Conservation (phyloP, 2,888 invertebrate species). For the Podabrus alpinus region DNA sequence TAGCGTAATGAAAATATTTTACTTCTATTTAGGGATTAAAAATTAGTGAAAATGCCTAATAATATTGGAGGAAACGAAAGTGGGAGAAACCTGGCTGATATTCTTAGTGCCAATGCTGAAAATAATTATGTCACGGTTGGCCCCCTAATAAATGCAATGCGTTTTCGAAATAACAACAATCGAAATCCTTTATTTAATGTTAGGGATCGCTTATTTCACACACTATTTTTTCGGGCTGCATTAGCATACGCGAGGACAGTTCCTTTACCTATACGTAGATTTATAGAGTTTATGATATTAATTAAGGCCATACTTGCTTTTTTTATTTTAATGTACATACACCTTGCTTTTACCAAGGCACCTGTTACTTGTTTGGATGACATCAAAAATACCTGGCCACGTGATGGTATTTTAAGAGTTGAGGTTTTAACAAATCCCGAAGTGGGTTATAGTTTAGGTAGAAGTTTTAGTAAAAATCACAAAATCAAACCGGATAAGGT, state of each 20-base stretch:
- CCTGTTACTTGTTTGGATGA: slow-evolving; percentile 93
- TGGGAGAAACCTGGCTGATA: slow-evolving; percentile 36
- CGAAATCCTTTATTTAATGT: slow-evolving; percentile 83
- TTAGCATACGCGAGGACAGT: slow-evolving; percentile 90
- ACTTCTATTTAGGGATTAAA: neutral
- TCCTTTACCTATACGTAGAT: slow-evolving; percentile 78
- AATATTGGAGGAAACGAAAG: neutral
- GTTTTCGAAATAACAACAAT: slow-evolving; percentile 62
- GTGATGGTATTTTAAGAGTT: slow-evolving; percentile 91
- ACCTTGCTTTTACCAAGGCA: slow-evolving; percentile 88
- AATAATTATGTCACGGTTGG: slow-evolving; percentile 58
- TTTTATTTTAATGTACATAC: slow-evolving; percentile 92
- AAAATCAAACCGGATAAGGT: slow-evolving; percentile 70
- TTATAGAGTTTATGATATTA: slow-evolving; percentile 82
- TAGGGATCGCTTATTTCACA: slow-evolving; percentile 90
- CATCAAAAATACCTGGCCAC: slow-evolving; percentile 88
- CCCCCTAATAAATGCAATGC: slow-evolving; percentile 60
- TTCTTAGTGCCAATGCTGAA: slow-evolving; percentile 42
- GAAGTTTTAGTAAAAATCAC: slow-evolving; percentile 83
- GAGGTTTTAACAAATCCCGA: slow-evolving; percentile 78
- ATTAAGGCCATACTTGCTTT: slow-evolving; percentile 84
- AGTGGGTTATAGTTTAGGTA: slow-evolving; percentile 76
- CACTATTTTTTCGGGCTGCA: slow-evolving; percentile 90
- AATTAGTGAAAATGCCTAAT: neutral
- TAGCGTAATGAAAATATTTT: neutral